Evolutionary conservation across 2,888 invertebrate species (phyloP), one percentile per base, ranked within the genome.

Genomic region (Drosophila formosana): DNA sequence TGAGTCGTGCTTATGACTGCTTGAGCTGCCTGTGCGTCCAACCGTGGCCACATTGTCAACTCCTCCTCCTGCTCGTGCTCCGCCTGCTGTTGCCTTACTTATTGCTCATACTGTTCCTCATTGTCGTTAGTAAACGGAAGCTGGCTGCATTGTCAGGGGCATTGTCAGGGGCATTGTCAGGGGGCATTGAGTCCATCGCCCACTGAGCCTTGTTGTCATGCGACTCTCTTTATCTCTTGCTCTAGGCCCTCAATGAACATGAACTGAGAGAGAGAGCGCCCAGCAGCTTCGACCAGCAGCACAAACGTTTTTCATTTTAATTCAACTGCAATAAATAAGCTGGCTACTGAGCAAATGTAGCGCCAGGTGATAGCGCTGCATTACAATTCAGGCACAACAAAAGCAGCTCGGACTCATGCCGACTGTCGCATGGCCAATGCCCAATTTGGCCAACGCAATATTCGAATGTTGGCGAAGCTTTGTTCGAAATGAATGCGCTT

Each of bases 1-100:
- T 46, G 72, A 69, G 58, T 66, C 69, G 88, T 83, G 83, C 88
- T 88, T 88, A 85, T 88, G 82, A 88, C 77, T 82, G 62, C 86
- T 83, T 78, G 73, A 79, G 76, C 69, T 83, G 76, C 60, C 72
- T 70, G 74, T 73, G 78, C 75, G 62, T 65, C 61, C 75, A 78
- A 52, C 57, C 72, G 63, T 75, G 78, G 67, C 64, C 72, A 72
- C 62, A 67, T 41, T 46, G 26, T 30, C 52, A 28, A 9, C 57
- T 37, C 32, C 23, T 11, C 8, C 41, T 23, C 2, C 5, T 0
- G 3, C 26, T 3, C 37, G 9, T 11, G 9, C 13, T 9, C 26
- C 0, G 34, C 68, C 34, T 45, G 39, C 3, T 47, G 26, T n/a
- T 39, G 9, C 34, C 5, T 46, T 37, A 45, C 26, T 25, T 75